A percentile compares a stretch with the other conserved stretches of the same genome.
These are phyloP conservation scores for Nothoprocta pentlandii DNA, from an alignment of 2,113 vertebrate genomes.

Conservation along the genomic window DNA sequence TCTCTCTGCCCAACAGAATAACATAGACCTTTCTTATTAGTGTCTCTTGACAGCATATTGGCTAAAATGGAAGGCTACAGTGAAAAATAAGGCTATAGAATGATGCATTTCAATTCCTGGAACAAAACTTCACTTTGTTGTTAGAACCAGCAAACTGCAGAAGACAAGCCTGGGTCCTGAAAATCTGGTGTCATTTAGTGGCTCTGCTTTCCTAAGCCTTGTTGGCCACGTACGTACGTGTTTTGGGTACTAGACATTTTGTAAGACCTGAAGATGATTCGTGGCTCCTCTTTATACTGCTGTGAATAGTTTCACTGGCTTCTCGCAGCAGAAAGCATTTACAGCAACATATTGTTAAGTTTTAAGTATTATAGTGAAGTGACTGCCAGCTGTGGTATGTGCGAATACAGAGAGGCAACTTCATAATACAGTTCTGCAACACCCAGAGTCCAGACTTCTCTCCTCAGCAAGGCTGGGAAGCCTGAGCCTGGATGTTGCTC, in stretches of 20 bases:
- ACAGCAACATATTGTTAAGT: slow-evolving; percentile 22
- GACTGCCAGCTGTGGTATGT: neutral
- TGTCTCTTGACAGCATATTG: neutral
- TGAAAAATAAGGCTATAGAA: slow-evolving; percentile 30
- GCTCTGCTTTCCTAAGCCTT: neutral
- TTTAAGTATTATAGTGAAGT: neutral
- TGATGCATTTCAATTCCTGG: neutral
- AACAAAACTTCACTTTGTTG: neutral
- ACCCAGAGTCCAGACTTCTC: neutral
- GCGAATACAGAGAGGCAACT: neutral
- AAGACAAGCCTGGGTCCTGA: neutral
- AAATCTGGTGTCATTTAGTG: neutral
- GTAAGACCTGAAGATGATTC: slow-evolving; percentile 22
- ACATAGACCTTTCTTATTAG: neutral
- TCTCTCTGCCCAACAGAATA: neutral
- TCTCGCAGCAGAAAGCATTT: neutral
- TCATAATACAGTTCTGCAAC: neutral
- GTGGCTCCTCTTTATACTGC: neutral
- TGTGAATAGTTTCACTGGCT: slow-evolving; percentile 10
- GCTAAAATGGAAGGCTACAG: slow-evolving; percentile 12
- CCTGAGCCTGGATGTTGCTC: neutral
- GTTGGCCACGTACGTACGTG: neutral
- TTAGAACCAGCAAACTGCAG: neutral
- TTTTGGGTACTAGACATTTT: slow-evolving; percentile 27
- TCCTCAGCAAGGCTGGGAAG: neutral